phyloP scores from a whole-genome alignment of 2,113 vertebrate species.

The Stigmatopora argus region DNA sequence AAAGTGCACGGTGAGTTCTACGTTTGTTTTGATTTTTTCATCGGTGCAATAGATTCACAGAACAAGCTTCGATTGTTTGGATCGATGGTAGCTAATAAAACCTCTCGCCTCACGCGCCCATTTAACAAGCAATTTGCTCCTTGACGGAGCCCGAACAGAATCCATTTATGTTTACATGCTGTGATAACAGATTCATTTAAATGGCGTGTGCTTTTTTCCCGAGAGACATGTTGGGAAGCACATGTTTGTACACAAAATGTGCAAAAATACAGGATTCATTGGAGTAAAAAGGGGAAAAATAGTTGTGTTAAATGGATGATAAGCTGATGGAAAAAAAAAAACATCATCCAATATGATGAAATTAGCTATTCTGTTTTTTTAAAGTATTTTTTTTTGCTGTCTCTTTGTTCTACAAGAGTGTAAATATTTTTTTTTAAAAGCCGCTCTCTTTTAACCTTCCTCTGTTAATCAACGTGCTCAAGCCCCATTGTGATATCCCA shows the following conservation, averaged over 20 bases:
- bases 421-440: too few relatives aligned
- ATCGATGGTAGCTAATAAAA: conserved; percentile 9
- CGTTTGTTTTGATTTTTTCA: not conserved
- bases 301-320: not conserved
- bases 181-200: not conserved
- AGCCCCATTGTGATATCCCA: too few relatives aligned
- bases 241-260: not conserved
- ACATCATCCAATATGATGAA: too few relatives aligned
- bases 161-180: conserved; percentile 4
- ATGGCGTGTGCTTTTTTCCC: not conserved
- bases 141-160: not conserved
- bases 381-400: too few relatives aligned
- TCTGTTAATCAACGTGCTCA: too few relatives aligned
- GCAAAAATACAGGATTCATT: not conserved
- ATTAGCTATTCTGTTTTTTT: too few relatives aligned
- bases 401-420: too few relatives aligned
- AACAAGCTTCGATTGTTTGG: conserved; percentile 11
- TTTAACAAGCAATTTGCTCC: conserved; percentile 17
- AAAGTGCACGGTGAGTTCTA: not conserved
- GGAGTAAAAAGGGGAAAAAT: not conserved
- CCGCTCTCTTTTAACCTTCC: too few relatives aligned
- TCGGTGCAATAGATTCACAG: not conserved
- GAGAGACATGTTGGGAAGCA: not conserved
- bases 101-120: not conserved
- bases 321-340: not conserved